A percentile compares a stretch with the other conserved stretches of the same genome.
Conservation (phyloP, 2,113 vertebrate genomes). For the Pseudorasbora parva region DNA sequence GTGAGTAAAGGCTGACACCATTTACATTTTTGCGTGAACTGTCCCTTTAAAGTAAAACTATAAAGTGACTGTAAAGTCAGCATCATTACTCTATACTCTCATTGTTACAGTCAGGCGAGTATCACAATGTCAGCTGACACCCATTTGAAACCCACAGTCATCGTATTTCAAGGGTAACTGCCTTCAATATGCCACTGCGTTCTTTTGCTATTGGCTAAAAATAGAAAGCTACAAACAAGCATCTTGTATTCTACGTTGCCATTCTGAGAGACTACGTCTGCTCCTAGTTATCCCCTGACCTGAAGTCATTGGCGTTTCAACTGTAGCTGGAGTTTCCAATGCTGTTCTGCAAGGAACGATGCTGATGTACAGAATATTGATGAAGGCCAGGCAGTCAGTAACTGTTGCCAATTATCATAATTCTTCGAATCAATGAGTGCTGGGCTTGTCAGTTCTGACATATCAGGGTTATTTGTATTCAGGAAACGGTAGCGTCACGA, state of each 20-base stretch:
- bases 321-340: background rate
- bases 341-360: background rate
- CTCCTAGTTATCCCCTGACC: constrained; percentile 27
- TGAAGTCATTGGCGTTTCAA: constrained; percentile 12
- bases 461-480: constrained; percentile 22
- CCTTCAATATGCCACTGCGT: constrained; percentile 40
- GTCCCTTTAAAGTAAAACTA: too few relatives aligned
- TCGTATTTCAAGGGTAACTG: constrained; percentile 60
- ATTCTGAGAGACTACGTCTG: constrained; percentile 17
- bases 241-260: constrained; percentile 31
- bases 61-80: background rate
- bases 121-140: constrained; percentile 53
- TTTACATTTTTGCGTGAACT: too few relatives aligned
- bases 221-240: constrained; percentile 53
- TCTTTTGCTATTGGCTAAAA: constrained; percentile 46
- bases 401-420: constrained; percentile 39
- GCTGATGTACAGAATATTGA: constrained; percentile 37
- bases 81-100: constrained; percentile 5
- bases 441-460: constrained; percentile 30
- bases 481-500: background rate
- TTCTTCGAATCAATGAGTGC: constrained; percentile 12
- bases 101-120: constrained; percentile 36
- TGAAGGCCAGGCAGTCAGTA: constrained; percentile 5
- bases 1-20: too few relatives aligned
- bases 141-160: constrained; percentile 42